These are phyloP conservation scores for Helarctos malayanus DNA, from an alignment of 2,797 vertebrate genomes.

Conservation along the genomic window DNA sequence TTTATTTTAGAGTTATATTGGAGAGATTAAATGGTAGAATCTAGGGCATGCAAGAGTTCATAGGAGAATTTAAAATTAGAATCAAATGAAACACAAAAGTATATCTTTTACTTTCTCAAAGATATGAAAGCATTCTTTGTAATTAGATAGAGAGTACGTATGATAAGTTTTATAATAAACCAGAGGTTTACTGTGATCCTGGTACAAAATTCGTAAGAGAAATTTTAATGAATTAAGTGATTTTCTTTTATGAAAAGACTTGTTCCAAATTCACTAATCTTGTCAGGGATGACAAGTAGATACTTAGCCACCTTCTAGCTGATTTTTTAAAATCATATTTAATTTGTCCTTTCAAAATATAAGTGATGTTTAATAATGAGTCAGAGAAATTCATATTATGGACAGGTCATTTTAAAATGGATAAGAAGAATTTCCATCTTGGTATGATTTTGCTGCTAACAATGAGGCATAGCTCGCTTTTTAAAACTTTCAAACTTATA, in stretches of 20 bases:
- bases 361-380: background rate
- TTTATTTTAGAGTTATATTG: conserved; percentile 23
- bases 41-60: background rate
- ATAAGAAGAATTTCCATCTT: background rate
- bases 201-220: background rate
- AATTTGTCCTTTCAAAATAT: background rate
- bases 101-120: conserved; percentile 24
- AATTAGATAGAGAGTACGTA: background rate
- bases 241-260: background rate
- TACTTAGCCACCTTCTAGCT: background rate
- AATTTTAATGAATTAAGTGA: background rate
- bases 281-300: background rate
- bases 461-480: background rate
- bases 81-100: background rate
- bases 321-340: background rate
- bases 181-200: background rate
- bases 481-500: background rate
- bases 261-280: background rate
- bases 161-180: conserved; percentile 4
- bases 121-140: background rate
- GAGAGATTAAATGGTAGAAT: background rate
- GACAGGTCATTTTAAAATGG: background rate
- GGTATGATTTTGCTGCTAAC: background rate
- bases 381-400: background rate
- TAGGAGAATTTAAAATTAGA: conserved; percentile 40